Evolutionary conservation across 2,797 vertebrate species (phyloP), one percentile per base, ranked within the genome.

Genomic region (Anabas testudineus): DNA sequence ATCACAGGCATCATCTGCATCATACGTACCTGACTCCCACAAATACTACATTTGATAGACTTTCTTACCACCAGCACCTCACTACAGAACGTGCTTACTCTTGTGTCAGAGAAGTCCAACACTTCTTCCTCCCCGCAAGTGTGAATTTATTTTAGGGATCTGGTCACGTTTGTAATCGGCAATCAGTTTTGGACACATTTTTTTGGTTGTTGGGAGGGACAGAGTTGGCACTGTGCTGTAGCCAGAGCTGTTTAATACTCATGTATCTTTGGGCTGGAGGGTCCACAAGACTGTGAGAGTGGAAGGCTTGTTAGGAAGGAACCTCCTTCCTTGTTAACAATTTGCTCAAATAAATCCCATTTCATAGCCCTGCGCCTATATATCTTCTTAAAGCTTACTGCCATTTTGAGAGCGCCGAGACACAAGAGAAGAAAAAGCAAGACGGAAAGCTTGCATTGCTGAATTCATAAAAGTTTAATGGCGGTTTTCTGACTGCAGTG

Each of bases 21-120:
- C 66, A 94, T 95, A 95, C 95, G 93, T 95, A 95, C 95, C 95
- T 95, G 92, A 87, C 88, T 91, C 89, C 91, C 90, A 92, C 83
- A 93, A 87, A 91, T 76, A 92, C 77, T 90, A 88, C 69, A 84
- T 89, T 84, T 89, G 77, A 78, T 78, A 94, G 94, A 95, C 94
- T 95, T 95, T 95, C 95, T 95, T 94, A 95, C 94, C 92, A 90
- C 81, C 90, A 93, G 93, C 93, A 92, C 92, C 89, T 76, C 81
- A 90, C 86, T 76, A 66, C 73, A 89, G 87, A 91, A 87, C 22
- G 39, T 48, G 65, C 56, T 80, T 57, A 84, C 88, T 85, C 84
- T 74, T 26, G 58, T 81, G 81, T 76, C 85, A 82, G 89, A 64
- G 78, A 90, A 81, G 70, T 54, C 26, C 65, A 88, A 87, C 89